Evolutionary conservation across 1,140 invertebrate species (phyloP), one percentile per base, ranked within the genome.

Genomic region (Psix sp.): DNA sequence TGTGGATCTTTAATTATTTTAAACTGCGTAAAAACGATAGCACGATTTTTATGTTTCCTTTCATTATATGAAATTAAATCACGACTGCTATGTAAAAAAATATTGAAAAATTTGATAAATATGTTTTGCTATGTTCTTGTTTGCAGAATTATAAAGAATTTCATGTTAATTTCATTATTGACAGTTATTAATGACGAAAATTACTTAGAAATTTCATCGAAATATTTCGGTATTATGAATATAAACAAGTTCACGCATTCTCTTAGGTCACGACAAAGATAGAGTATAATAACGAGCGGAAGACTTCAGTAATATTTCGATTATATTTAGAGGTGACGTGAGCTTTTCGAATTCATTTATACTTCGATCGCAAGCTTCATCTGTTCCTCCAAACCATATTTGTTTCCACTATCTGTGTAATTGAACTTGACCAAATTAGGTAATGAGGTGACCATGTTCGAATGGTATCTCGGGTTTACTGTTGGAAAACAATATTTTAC

Each of bases 241-340:
- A 45, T 52, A 63, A 52, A 52, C 24, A 33, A 38, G 11, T 52
- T 45, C 14, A 60, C 9, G 31, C 33, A 20, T 68, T 60, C 43
- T 29, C 52, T 52, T 59, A 68, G 65, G 65, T 68, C 54, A 70
- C 59, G 54, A 45, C 52, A 21, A 54, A 46, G 48, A 62, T 56
- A 54, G 45, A 42, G 36, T 5, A 51, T 26, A 43, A 67, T 57
- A 46, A 46, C n/a, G 36, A 0, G 40, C 35, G 26, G 36, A 65
- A 48, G 52, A 59, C 10, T 57, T 13, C 14, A 20, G 3, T 16
- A 24, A 15, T 48, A 35, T 56, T 45, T 35, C 57, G 11, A 16
- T 40, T 71, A 71, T 62, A 71, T 71, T 63, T 71, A 71, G 67
- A 62, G 45, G 29, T 71, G 67, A 71, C 57, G 67, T 43, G 46